Conservation (phyloP, 1,140 invertebrate species). For the Euwallacea fornicatus region DNA sequence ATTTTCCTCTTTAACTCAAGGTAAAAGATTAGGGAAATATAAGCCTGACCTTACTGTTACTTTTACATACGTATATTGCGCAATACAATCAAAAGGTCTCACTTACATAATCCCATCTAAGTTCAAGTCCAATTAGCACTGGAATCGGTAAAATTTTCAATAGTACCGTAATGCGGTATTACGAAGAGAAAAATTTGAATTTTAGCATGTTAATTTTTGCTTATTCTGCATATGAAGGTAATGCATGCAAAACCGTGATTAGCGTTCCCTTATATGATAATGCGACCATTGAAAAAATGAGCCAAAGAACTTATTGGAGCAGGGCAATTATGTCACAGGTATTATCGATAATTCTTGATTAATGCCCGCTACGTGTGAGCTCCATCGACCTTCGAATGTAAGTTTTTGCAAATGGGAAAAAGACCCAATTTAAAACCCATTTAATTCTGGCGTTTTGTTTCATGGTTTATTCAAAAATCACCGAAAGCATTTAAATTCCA, state of each 20-base stretch:
- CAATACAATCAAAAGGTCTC: neutral
- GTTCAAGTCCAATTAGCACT: conserved; percentile 3
- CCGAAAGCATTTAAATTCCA: too few relatives aligned
- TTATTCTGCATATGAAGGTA: neutral
- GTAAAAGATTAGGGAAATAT: conserved; percentile 2
- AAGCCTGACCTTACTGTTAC: conserved; percentile 2
- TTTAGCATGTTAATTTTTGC: neutral
- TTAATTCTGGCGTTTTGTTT: too few relatives aligned
- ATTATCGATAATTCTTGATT: too few relatives aligned
- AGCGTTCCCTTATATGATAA: conserved; percentile 1
- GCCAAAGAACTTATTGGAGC: too few relatives aligned
- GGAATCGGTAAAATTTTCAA: neutral
- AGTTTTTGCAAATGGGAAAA: too few relatives aligned
- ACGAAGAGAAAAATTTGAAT: neutral
- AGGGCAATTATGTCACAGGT: too few relatives aligned
- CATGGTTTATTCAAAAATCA: too few relatives aligned
- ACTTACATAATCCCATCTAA: neutral
- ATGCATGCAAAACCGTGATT: conserved; percentile 4
- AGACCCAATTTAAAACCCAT: too few relatives aligned
- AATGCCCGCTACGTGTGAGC: too few relatives aligned
- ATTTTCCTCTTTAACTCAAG: neutral
- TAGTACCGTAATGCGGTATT: neutral
- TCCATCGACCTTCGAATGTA: too few relatives aligned
- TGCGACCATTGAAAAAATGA: neutral
- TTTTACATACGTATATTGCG: neutral